Percentiles rank a stretch among this genome's conserved stretches.
Conservation (phyloP, 2,797 vertebrate genomes). For the Chrosomus eos region DNA sequence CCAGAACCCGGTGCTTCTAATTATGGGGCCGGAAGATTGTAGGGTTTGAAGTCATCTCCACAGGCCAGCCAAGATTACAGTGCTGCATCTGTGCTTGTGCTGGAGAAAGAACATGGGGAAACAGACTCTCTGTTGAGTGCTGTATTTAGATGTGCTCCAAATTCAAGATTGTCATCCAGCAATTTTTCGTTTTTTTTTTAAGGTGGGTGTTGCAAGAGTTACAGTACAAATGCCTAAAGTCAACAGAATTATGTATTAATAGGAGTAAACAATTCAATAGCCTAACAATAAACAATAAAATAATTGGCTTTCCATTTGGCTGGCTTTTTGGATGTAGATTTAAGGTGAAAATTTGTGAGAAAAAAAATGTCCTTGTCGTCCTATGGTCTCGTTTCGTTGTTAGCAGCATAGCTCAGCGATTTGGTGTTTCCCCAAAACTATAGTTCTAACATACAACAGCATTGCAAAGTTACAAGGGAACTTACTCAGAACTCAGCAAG, state of each 20-base stretch:
- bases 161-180: background rate
- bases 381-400: background rate
- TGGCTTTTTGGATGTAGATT: background rate
- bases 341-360: background rate
- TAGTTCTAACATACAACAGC: no score
- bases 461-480: background rate
- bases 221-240: background rate
- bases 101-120: background rate
- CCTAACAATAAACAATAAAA: background rate
- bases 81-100: conserved; percentile 41
- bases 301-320: background rate
- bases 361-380: background rate
- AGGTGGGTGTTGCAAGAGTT: background rate
- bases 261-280: background rate
- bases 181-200: background rate
- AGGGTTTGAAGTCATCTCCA: conserved; percentile 61
- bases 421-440: background rate
- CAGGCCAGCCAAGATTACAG: conserved; percentile 54
- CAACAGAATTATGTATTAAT: background rate
- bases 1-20: conserved; percentile 70
- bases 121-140: conserved; percentile 3
- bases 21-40: conserved; percentile 69
- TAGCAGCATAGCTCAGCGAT: background rate
- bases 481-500: no score
- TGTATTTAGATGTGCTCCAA: conserved; percentile 24